Evolutionary conservation across 35 echinoderm and acorn worm species (phyloP), one percentile per base, ranked within the genome.

Genomic region (Amphiura filiformis): DNA sequence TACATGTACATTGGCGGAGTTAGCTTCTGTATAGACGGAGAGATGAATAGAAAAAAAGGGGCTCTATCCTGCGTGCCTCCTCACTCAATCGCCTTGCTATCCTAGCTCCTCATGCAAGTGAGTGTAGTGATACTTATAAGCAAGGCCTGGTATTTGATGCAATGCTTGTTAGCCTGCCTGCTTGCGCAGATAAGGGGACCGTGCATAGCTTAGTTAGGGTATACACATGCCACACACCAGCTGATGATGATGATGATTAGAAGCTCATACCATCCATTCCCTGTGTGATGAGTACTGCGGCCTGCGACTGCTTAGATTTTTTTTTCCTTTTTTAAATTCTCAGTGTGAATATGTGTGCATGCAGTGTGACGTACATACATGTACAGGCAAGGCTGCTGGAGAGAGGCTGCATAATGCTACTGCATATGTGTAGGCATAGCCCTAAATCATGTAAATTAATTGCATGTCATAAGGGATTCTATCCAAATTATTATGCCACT

Each of bases 361-460:
- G 61, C 61, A 15, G 61, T 70, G 61, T 70, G 61, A 70, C 61
- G 61, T 70, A 70, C 26, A 47, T 47, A 47, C 41, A 47, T 47
- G 41, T 47, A 47, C 4, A n/a, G n/a, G 44, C 44, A 52, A 52
- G 44, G 7, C 44, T 7, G 44, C 44, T 52, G 61, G 2, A 9
- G 41, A 17, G 41, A 47, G 41, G 61, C 61, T 70, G 61, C 61
- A 70, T 70, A 26, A 70, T 70, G 61, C 7, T 70, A 70, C 61
- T 70, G 61, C 61, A 70, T n/a, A n/a, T 85, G 83, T 85, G 34
- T 85, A 85, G 83, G 83, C 83, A 85, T 85, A 85, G 83, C 83
- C 83, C 56, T 85, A 85, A 85, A 85, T 85, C 83, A 85, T 85
- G 83, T 85, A 85, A 85, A 85, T 85, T 85, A 85, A 85, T 85